Base-by-base conservation (phyloP, 92 coral and sea anemone species). In the Blastomussa wellsi region DNA sequence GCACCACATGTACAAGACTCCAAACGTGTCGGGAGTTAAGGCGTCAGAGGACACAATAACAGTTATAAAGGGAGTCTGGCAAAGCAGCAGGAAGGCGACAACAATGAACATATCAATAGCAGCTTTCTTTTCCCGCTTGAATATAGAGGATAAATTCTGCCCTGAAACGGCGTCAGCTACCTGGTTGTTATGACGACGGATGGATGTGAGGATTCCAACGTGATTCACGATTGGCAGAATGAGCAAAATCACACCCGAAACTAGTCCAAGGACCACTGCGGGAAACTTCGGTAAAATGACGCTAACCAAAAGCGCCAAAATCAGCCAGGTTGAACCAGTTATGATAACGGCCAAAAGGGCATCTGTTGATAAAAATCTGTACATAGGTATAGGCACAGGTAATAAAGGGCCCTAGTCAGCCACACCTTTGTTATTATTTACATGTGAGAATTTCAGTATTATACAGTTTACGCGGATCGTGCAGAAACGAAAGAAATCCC, bases 121-220 rank as follows among this genome's bases (percentile, higher is more conserved):
- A 7, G 67, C 80, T 53, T 52, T 77, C 65, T 77, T 77, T 53
- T 77, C 80, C 62, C 80, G 28, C 47, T 12, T 31, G 11, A 29
- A 77, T 24, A 77, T 31, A 29, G 32, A 31, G 38, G 80, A 51
- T 17, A 24, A 8, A 29, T 52, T 77, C 52, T 26, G 13, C 16
- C 41, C 49, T 60, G 82, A 36, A 37, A 78, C 35, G 2, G 51
- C 82, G 31, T 36, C 82, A 0, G 31, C 48, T 22, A 78, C 20
- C 41, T 78, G 16, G 22, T 38, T 57, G 82, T 78, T 38, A 37
- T 78, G 51, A 5, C 82, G 70, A 37, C 82, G 82, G 37, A 78
- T 78, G 22, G 71, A 70, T 5, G 36, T 20, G 35, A 59, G 19
- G 26, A 57, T 78, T 24, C 82, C 70, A n/a, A 59, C 33, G 68